Percentiles rank a stretch among this genome's conserved stretches.
These are phyloP conservation scores for Anoura caudifer DNA, from an alignment of 2,113 vertebrate genomes.

Conservation along the genomic window DNA sequence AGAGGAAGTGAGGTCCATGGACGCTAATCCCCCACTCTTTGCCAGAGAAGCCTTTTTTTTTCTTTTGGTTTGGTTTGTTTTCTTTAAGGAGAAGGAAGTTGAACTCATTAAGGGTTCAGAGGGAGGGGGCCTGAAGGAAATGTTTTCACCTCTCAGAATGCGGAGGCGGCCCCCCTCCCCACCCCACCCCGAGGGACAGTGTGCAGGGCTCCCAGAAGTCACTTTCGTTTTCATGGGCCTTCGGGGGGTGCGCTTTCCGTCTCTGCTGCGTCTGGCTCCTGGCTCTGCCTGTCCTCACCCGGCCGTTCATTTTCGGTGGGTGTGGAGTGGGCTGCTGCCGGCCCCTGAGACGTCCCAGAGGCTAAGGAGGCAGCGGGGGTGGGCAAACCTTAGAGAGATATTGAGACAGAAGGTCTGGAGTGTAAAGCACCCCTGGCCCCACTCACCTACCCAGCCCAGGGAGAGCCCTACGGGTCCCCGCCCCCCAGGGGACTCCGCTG, in stretches of 20 bases:
- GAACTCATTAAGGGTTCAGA: not conserved
- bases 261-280: not conserved
- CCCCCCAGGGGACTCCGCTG: accelerated
- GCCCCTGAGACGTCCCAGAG: not conserved
- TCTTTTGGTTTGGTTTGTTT: not conserved
- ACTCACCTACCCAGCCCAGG: not conserved
- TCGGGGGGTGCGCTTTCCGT: not conserved
- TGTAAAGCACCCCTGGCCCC: not conserved
- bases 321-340: not conserved
- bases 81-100: conserved; percentile 24
- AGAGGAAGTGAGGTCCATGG: not conserved
- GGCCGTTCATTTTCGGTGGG: not conserved
- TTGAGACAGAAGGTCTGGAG: not conserved
- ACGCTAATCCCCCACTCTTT: not conserved
- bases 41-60: not conserved
- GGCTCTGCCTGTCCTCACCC: not conserved
- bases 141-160: not conserved
- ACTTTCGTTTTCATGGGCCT: conserved; percentile 59
- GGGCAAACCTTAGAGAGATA: not conserved
- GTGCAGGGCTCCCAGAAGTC: not conserved
- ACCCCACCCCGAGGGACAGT: not conserved
- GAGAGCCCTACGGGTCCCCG: not conserved
- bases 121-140: not conserved
- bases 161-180: not conserved
- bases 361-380: not conserved